phyloP scores from a whole-genome alignment of 2,113 vertebrate species.

The Agelaius phoeniceus region DNA sequence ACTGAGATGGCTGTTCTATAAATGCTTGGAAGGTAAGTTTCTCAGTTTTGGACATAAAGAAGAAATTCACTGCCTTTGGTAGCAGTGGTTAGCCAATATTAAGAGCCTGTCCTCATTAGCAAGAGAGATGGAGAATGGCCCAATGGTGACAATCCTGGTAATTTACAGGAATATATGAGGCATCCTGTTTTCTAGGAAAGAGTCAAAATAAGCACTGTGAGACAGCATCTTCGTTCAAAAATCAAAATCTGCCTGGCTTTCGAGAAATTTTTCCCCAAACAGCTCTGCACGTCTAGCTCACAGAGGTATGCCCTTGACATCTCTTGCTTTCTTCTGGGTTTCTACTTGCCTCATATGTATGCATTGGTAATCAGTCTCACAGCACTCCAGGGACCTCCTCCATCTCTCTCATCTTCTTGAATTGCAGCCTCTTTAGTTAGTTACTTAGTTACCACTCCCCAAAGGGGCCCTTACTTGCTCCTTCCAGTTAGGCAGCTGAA shows the following conservation, averaged over 20 bases:
- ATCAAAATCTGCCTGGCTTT: background rate
- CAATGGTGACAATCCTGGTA: background rate
- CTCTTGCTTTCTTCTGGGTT: background rate
- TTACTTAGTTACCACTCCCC: slow-evolving; percentile 62
- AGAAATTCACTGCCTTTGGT: background rate
- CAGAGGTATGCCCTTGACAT: background rate
- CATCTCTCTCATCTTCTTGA: slow-evolving; percentile 50
- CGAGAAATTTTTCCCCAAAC: background rate
- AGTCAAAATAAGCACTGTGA: background rate
- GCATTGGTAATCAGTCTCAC: slow-evolving; percentile 27
- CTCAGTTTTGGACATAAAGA: background rate
- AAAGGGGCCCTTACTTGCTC: slow-evolving; percentile 14
- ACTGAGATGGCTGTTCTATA: background rate
- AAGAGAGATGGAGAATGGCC: background rate
- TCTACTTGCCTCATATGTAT: background rate
- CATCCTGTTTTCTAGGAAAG: background rate
- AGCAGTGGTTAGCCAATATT: background rate
- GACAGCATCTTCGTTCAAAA: background rate
- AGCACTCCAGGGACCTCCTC: background rate
- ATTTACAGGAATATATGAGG: background rate
- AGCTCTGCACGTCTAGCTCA: background rate
- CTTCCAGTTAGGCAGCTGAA: slow-evolving; percentile 14
- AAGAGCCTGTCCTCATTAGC: background rate
- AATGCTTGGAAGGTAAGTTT: background rate
- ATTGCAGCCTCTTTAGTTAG: slow-evolving; percentile 63